phyloP scores from a whole-genome alignment of 1,140 invertebrate genomes.

The Camponotus pennsylvanicus region DNA sequence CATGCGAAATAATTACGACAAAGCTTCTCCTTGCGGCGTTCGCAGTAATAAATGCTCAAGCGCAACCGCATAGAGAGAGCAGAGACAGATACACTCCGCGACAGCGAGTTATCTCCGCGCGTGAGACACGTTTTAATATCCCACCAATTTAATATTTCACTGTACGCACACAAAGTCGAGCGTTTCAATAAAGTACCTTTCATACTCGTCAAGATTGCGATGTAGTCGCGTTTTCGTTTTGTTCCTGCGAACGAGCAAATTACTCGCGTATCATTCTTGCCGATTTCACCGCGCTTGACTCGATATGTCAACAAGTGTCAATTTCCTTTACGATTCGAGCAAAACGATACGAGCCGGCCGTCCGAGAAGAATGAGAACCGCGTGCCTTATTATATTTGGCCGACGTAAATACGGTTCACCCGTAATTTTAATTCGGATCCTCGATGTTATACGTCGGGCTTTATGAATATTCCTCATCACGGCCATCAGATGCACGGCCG shows the following conservation, averaged over 20 bases:
- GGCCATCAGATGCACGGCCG: conserved; percentile 25
- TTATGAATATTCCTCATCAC: conserved; percentile 55
- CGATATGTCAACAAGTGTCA: background rate
- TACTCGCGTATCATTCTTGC: background rate
- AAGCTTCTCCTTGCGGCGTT: background rate
- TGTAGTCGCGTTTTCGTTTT: conserved; percentile 30
- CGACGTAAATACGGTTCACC: conserved; percentile 50
- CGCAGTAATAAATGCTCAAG: conserved; percentile 4
- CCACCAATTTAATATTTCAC: conserved; percentile 69
- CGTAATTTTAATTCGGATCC: conserved; percentile 56
- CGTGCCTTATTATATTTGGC: conserved; percentile 71
- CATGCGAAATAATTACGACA: conserved; percentile 16
- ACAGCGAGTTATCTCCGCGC: background rate
- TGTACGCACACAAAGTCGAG: background rate
- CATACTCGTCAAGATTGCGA: conserved; percentile 56
- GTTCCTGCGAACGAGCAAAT: background rate
- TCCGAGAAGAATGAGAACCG: conserved; percentile 39
- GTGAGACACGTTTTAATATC: conserved; percentile 73
- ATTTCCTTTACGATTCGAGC: background rate
- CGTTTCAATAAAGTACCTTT: conserved; percentile 72
- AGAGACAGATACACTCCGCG: background rate
- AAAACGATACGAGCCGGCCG: background rate
- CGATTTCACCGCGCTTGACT: background rate
- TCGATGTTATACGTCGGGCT: conserved; percentile 18
- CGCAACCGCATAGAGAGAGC: background rate